phyloP scores from a whole-genome alignment of 1,140 invertebrate species.

The Chlorops oryzae region DNA sequence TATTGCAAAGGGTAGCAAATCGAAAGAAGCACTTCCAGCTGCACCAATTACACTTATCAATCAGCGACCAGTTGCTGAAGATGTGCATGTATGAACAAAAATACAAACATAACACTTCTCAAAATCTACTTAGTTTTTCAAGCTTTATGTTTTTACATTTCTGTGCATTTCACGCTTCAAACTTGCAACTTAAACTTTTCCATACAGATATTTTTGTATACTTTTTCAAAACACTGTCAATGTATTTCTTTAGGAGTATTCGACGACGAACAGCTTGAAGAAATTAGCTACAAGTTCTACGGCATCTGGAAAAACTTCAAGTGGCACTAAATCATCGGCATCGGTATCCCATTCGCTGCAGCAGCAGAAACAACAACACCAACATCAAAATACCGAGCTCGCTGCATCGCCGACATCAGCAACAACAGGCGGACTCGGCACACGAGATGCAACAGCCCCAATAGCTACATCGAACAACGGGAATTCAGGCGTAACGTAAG shows the following conservation, averaged over 20 bases:
- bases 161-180: background rate
- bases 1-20: constrained; percentile 85
- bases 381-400: constrained; percentile 23
- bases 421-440: constrained; percentile 25
- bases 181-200: background rate
- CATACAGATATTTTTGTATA: background rate
- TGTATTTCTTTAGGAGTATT: constrained; percentile 47
- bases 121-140: too few species aligned
- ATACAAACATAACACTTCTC: constrained; percentile 20
- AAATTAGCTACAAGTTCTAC: constrained; percentile 26
- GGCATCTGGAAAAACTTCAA: too few species aligned
- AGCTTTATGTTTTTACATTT: constrained; percentile 26
- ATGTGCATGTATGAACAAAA: constrained; percentile 75
- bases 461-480: constrained; percentile 32
- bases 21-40: constrained; percentile 81
- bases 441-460: constrained; percentile 17
- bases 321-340: too few species aligned
- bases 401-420: constrained; percentile 27
- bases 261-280: constrained; percentile 45
- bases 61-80: constrained; percentile 89
- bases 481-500: constrained; percentile 52
- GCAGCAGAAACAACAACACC: constrained; percentile 38
- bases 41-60: constrained; percentile 93
- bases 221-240: constrained; percentile 4
- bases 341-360: too few species aligned